Conservation (phyloP, 2,113 vertebrate species). For the Eidolon helvum region DNA sequence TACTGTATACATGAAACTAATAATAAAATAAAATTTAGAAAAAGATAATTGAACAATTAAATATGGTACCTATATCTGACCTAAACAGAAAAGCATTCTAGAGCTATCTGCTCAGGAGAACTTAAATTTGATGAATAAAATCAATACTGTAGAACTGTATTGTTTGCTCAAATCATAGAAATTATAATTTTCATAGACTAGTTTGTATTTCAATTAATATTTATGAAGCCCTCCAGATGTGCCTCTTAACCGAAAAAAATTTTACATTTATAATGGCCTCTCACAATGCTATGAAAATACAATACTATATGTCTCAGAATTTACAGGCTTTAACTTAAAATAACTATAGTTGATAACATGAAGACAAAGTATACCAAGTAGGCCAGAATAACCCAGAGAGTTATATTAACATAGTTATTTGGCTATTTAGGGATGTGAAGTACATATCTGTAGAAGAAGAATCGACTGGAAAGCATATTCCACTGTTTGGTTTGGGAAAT, state of each 20-base stretch:
- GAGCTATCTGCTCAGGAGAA: neutral
- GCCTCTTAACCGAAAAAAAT: neutral
- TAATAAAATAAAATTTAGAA: too few relatives aligned
- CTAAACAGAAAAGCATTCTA: neutral
- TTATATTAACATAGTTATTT: neutral
- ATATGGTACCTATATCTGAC: neutral
- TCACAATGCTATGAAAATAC: neutral
- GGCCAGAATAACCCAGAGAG: neutral
- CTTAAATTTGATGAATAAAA: constrained; percentile 5
- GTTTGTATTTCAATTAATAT: constrained; percentile 24
- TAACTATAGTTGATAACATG: neutral
- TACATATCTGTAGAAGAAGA: neutral
- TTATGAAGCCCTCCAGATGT: constrained; percentile 36
- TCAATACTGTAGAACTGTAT: neutral
- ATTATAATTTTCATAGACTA: constrained; percentile 22
- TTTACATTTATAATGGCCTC: neutral
- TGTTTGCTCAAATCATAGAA: constrained; percentile 25
- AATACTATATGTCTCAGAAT: neutral
- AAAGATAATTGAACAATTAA: neutral
- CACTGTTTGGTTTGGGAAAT: neutral
- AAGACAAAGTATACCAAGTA: neutral
- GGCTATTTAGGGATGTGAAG: neutral
- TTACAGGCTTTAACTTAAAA: constrained; percentile 20
- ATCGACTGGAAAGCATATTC: neutral
- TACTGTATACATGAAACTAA: too few relatives aligned